Evolutionary conservation across 2,113 vertebrate species (phyloP), one percentile per base, ranked within the genome.

Genomic region (Nothoprocta pentlandii): DNA sequence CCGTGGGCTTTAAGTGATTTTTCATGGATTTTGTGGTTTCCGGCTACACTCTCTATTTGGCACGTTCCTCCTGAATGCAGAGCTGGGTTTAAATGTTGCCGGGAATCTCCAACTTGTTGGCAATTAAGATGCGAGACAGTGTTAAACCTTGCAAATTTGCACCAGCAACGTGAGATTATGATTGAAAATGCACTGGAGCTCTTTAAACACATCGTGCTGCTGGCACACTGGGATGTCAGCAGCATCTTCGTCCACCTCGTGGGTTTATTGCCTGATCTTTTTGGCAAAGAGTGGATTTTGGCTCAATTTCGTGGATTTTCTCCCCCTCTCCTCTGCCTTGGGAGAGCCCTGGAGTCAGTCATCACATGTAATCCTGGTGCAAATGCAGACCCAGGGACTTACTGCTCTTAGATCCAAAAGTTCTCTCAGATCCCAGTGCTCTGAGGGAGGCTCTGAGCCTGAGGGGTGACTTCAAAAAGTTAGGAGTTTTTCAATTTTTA

Each of bases 21-120:
- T 92, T 59, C 71, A 15, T 41, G 81, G 53, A 28, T 62, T 85
- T 94, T 86, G 79, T 77, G 46, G n/a, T 80, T 93, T 53, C 67
- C 85, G 90, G 25, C 79, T 85, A 34, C 36, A 3, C 61, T 92
- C 62, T 56, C 12, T 39, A 6, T 39, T 80, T 58, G 26, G 67
- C 69, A 41, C 42, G 19, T 22, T 63, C 51, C 67, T 51, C 56
- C 10, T 0, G 6, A 80, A 28, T 14, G 49, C 23, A 19, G 82
- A 78, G 36, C 15, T 39, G 63, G 9, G 32, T 82, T 61, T 17
- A 67, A 82, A 59, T 73, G 59, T 44, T 76, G 22, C 79, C 22
- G 46, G 74, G 66, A 54, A 70, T 88, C 83, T 68, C 63, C 49
- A 77, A 26, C 69, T 59, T 42, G n/a, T 59, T 91, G 90, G 80